Base-by-base conservation (phyloP, 2,113 vertebrate genomes). In the Uropsilus gracilis region DNA sequence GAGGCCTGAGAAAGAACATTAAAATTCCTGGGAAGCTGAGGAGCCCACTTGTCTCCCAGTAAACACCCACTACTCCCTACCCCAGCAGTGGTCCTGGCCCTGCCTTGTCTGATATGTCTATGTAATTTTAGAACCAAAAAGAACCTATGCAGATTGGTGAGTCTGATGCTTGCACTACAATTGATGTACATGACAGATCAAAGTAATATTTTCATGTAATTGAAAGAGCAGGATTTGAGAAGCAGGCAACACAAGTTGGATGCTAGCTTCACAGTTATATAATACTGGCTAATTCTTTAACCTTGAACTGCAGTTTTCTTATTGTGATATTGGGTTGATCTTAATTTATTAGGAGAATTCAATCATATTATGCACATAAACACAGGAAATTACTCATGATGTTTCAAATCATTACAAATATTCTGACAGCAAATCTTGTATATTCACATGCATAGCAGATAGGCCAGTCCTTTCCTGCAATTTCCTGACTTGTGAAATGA, bases 341-440 rank as follows among this genome's bases (percentile, higher is more conserved):
- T 73, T 86, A 86, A 91, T 69, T 68, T 34, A 0, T 55, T 83
- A 69, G 63, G 44, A 82, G 30, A 83, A 90, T 76, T 85, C 66
- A 82, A 37, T 86, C 57, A 77, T 44, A 42, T 76, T 81, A 64
- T 44, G 26, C 4, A 39, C 17, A n/a, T 24, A 89, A 71, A 83
- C 22, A 93, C 3, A 78, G 22, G 42, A 87, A 0, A 4, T 11
- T 71, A 7, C 37, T 48, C 66, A 57, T 78, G 24, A 75, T 83
- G 82, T 90, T 87, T 92, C 81, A 92, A 57, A 72, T 76, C 61
- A 77, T 84, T 88, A 44, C 6, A 71, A 22, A 44, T 81, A 73
- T 92, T 92, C 72, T 87, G 32, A 75, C 82, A 61, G 72, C 32
- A 91, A 72, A 86, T 85, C 10, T 76, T 91, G 39, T 46, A 75